Conservation (phyloP, 2,888 invertebrate genomes). For the Eucera pruinosa region DNA sequence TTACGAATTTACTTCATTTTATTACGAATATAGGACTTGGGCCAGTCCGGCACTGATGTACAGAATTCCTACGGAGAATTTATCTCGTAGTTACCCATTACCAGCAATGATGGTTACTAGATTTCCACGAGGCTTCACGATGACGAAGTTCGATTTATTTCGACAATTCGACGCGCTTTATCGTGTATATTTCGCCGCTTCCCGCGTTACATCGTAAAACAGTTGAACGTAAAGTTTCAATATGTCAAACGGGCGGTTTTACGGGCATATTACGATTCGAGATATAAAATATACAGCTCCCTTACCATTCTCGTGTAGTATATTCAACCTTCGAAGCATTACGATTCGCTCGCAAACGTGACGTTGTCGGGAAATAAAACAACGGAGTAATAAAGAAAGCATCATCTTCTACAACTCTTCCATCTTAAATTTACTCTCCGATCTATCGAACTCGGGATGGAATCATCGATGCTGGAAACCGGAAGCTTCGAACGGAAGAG, state of each 20-base stretch:
- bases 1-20: too few species aligned
- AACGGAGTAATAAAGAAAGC: neutral
- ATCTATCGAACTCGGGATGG: neutral
- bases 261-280: slow-evolving; percentile 25
- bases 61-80: too few species aligned
- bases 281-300: slow-evolving; percentile 18
- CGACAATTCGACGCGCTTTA: slow-evolving; percentile 9
- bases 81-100: too few species aligned
- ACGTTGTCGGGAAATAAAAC: neutral
- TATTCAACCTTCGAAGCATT: neutral
- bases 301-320: neutral
- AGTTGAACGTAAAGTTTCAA: slow-evolving; percentile 35
- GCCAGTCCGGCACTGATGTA: too few species aligned
- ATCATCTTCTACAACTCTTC: too few species aligned
- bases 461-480: neutral
- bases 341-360: neutral
- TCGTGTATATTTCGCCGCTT: neutral
- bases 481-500: neutral
- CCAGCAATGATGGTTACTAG: too few species aligned
- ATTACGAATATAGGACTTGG: too few species aligned
- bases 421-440: neutral
- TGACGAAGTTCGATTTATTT: slow-evolving; percentile 12
- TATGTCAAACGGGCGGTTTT: slow-evolving; percentile 33
- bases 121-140: neutral
- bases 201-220: slow-evolving; percentile 51